These are phyloP conservation scores for Pantherophis guttatus DNA, from an alignment of 2,113 vertebrate species.

Conservation along the genomic window DNA sequence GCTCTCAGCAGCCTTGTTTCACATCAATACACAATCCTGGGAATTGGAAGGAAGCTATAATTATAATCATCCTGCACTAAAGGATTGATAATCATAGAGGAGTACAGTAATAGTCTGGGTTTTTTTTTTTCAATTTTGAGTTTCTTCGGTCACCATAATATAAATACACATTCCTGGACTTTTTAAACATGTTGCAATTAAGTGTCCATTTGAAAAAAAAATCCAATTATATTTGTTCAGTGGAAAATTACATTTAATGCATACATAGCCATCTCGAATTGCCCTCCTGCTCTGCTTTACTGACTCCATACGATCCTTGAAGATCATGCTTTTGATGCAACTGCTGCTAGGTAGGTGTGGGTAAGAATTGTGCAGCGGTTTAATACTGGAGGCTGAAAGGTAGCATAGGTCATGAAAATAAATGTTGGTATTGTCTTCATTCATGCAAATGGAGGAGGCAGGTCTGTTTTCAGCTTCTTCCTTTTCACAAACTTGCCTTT, in stretches of 20 bases:
- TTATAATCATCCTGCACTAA: slow-evolving; percentile 60
- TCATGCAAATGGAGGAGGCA: not conserved
- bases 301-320: slow-evolving; percentile 5
- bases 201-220: slow-evolving; percentile 12
- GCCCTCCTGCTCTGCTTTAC: not conserved
- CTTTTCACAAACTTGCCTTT: not conserved
- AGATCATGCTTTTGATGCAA: not conserved
- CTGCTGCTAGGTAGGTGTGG: not conserved
- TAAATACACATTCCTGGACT: slow-evolving; percentile 50
- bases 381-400: not conserved
- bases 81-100: slow-evolving; percentile 39
- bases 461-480: not conserved
- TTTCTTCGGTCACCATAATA: slow-evolving; percentile 48
- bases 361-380: not conserved
- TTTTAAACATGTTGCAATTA: slow-evolving; percentile 50
- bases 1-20: slow-evolving; percentile 33
- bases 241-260: not conserved
- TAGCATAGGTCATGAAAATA: not conserved
- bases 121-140: slow-evolving; percentile 45
- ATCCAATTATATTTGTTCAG: slow-evolving; percentile 3
- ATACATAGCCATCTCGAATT: not conserved
- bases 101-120: not conserved
- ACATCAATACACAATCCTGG: slow-evolving; percentile 59
- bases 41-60: slow-evolving; percentile 46
- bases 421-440: not conserved